Percentiles rank a stretch among this genome's conserved stretches.
phyloP scores from a whole-genome alignment of 53 echinoderm and acorn worm genomes.

The Henricia sp. region DNA sequence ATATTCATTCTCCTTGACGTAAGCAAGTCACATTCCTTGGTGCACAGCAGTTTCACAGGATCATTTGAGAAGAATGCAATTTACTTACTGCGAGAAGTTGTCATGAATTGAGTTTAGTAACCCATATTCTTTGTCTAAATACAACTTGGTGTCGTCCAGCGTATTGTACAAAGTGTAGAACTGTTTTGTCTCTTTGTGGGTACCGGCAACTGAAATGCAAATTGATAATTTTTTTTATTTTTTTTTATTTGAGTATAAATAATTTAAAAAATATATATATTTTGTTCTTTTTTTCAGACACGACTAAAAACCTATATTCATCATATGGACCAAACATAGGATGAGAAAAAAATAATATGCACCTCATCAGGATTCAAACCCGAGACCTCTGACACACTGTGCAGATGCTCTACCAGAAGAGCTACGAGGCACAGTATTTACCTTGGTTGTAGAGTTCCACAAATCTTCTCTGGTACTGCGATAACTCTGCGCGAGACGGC shows the following conservation, averaged over 20 bases:
- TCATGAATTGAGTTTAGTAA: slow-evolving; percentile 98
- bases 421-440: no score
- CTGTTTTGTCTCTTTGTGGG: slow-evolving; percentile 97
- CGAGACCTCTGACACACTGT: no score
- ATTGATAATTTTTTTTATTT: not conserved
- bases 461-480: slow-evolving; percentile 96
- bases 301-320: no score
- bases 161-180: slow-evolving; percentile 99
- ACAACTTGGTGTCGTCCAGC: slow-evolving; percentile 96
- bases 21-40: no score
- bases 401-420: no score
- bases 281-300: not conserved
- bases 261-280: slow-evolving; percentile 1
- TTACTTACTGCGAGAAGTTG: slow-evolving; percentile 95
- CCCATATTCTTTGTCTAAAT: slow-evolving; percentile 90
- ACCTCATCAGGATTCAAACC: no score
- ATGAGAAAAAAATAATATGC: no score
- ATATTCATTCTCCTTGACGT: no score
- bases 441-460: slow-evolving; percentile 98
- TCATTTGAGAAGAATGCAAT: no score
- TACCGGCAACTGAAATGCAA: slow-evolving; percentile 76
- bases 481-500: slow-evolving; percentile 94
- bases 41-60: no score
- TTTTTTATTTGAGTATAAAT: not conserved
- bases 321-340: no score